These are phyloP conservation scores for Anguilla rostrata DNA, from an alignment of 2,113 vertebrate species.

Conservation along the genomic window DNA sequence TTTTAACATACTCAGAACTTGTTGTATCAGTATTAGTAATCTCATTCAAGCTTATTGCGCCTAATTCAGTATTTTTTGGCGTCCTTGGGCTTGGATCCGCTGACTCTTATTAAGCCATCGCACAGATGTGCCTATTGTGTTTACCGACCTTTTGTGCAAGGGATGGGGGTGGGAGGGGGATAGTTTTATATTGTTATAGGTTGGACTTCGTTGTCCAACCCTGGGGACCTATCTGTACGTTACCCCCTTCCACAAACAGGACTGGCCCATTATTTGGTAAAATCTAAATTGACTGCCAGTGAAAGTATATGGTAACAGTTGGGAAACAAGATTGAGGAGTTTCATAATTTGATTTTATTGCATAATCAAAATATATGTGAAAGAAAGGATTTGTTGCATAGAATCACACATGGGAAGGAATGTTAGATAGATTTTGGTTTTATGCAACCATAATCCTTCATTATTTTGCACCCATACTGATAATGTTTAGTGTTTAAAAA, in stretches of 20 bases:
- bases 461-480: background rate
- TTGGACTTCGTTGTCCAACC: background rate
- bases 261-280: background rate
- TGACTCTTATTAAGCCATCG: background rate
- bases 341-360: background rate
- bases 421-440: too few species aligned
- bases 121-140: background rate
- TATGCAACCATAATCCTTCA: background rate
- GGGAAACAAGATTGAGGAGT: background rate
- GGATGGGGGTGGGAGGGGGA: background rate
- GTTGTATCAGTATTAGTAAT: background rate
- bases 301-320: background rate
- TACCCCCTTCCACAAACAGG: too few species aligned
- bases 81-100: background rate
- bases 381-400: background rate
- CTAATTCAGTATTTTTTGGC: background rate
- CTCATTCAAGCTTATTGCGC: background rate
- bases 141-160: background rate
- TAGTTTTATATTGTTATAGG: background rate
- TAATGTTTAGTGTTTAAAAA: background rate
- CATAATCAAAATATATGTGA: background rate
- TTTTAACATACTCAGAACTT: background rate
- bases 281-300: background rate
- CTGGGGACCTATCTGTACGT: background rate
- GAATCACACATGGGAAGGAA: too few species aligned